Base-by-base conservation (phyloP, 1,140 invertebrate genomes). In the Thaumatotibia leucotreta region DNA sequence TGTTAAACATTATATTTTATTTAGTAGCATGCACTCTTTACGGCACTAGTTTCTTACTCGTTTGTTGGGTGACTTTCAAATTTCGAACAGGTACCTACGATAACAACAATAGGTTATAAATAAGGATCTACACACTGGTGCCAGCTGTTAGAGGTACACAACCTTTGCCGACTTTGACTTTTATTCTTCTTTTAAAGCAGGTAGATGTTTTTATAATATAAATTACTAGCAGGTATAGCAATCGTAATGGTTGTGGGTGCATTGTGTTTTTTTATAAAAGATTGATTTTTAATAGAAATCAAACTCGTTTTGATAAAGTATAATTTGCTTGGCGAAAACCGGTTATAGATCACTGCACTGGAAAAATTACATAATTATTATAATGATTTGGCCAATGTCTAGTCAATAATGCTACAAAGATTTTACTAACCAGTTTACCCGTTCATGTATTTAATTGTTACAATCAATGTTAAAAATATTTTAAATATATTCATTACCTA, bases 131-230 rank as follows among this genome's bases (percentile, higher is more conserved):
- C 52, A 58, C 52, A n/a, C 24, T 23, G 24, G 24, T 24, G 22
- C 50, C 50, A 54, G 50, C 52, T 29, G 52, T 23, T 22, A 24
- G 24, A n/a, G 52, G 52, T 14, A 11, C 52, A 54, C 14, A 58
- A 58, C 52, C 52, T 58, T 58, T 58, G 52, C 27, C 24, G 52
- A 58, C 52, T 58, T 29, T 58, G 52, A 58, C 24, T 58, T 58
- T 8, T 45, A 20, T 45, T 58, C 24, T 27, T 58, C n/a, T n/a
- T 58, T 58, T n/a, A 31, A 54, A 10, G 24, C 52, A 58, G 52
- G 52, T 58, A 58, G 24, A 58, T 14, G 11, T 58, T 58, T 58
- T 58, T 58, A 14, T 58, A 27, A 27, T 58, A 14, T 58, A 27
- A 27, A 54, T 5, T 11, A 17, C 52, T 58, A 27, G 23, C 52